A percentile compares a stretch with the other conserved stretches of the same genome.
These are phyloP conservation scores for Elysia crispata DNA, from an alignment of 2,888 invertebrate genomes.

Conservation along the genomic window DNA sequence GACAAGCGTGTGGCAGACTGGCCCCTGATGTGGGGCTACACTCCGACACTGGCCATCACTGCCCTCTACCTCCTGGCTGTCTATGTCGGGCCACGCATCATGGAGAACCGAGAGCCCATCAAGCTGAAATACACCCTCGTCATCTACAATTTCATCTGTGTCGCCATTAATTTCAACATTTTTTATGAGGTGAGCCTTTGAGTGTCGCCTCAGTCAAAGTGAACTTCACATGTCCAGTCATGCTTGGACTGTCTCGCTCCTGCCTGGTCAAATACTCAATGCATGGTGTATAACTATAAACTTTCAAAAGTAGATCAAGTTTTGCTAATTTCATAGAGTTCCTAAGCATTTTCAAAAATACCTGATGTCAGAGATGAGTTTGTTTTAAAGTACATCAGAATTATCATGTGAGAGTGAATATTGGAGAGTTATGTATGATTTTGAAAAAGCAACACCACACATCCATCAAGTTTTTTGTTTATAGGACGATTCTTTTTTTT, in stretches of 20 bases:
- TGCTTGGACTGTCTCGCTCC: neutral
- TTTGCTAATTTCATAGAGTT: too few relatives aligned
- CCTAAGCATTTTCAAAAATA: too few relatives aligned
- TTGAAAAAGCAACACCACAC: too few relatives aligned
- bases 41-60: slow-evolving; percentile 72
- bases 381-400: too few relatives aligned
- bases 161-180: slow-evolving; percentile 76
- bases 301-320: too few relatives aligned
- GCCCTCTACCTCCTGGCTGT: slow-evolving; percentile 73
- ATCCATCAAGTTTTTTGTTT: neutral
- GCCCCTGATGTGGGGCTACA: slow-evolving; percentile 74
- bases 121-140: slow-evolving; percentile 69
- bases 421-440: too few relatives aligned
- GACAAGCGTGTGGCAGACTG: slow-evolving; percentile 73
- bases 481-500: neutral
- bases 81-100: slow-evolving; percentile 68
- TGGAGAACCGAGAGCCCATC: slow-evolving; percentile 72
- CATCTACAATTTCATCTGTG: slow-evolving; percentile 73
- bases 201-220: too few relatives aligned
- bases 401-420: too few relatives aligned
- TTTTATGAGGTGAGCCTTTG: slow-evolving; percentile 68
- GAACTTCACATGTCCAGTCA: too few relatives aligned
- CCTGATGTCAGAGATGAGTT: too few relatives aligned
- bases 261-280: too few relatives aligned
- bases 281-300: too few relatives aligned